Percentiles rank a stretch among this genome's conserved stretches.
Evolutionary conservation across 2,888 invertebrate species (phyloP).

Genomic region (Acleris cristana): DNA sequence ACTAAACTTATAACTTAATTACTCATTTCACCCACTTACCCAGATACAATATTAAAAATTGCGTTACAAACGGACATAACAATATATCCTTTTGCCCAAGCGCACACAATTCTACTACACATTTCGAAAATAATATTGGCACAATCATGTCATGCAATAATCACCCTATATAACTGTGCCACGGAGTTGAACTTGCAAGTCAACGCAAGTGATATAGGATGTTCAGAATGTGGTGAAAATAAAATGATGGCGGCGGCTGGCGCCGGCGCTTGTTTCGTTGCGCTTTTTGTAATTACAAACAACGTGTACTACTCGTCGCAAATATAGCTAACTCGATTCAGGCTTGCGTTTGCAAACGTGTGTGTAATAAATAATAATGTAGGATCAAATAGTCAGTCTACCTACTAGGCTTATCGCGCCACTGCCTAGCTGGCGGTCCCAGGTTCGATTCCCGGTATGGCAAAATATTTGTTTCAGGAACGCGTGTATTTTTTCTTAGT

Average conservation of each 20-base stretch:
- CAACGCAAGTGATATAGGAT: conserved; percentile 45
- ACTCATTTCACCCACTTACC: conserved; percentile 48
- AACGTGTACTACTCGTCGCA: conserved; percentile 19
- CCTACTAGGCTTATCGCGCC: too few species aligned
- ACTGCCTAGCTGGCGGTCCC: too few species aligned
- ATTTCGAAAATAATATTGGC: background rate
- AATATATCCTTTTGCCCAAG: conserved; percentile 52
- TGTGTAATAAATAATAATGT: too few species aligned
- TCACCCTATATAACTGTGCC: too few species aligned
- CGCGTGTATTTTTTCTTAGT: too few species aligned
- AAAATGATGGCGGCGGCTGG: conserved; percentile 53
- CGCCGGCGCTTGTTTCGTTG: conserved; percentile 55
- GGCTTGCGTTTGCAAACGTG: too few species aligned
- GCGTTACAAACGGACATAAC: conserved; percentile 49
- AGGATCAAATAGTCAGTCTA: too few species aligned
- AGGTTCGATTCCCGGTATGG: too few species aligned
- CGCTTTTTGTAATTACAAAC: conserved; percentile 45
- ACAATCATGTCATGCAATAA: too few species aligned
- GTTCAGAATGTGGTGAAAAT: conserved; percentile 43
- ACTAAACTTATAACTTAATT: conserved; percentile 37
- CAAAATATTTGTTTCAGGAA: too few species aligned
- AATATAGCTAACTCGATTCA: background rate
- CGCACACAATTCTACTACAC: conserved; percentile 40
- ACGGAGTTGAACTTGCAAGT: conserved; percentile 31
- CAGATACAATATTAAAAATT: conserved; percentile 46